Evolutionary conservation across 2,888 invertebrate species (phyloP), one percentile per base, ranked within the genome.

Genomic region (Melinopterus prodromus): DNA sequence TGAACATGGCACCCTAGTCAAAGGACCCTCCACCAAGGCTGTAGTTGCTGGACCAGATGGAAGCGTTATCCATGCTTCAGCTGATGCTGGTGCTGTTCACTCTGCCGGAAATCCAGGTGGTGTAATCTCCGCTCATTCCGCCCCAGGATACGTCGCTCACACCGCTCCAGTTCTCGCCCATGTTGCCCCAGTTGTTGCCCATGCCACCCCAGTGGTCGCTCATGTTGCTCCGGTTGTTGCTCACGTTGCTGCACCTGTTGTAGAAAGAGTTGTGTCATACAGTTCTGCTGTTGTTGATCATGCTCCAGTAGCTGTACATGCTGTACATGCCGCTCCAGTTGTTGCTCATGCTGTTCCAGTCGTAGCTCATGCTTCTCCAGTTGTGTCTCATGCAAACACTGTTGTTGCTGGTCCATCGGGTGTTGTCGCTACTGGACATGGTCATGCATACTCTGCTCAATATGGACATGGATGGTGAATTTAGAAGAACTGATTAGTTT

Each of bases 21-120:
- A 82, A 76, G 88, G 88, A 37, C 88, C 88, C 16, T 85, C 86
- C 16, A 84, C 87, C 12, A 80, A 84, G 72, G 87, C 85, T 14
- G 79, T 82, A 14, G 78, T 87, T 0, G 71, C 84, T 15, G 88
- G 88, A 75, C 88, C 88, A 53, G 88, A 91, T 90, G 76, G 88
- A 86, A 71, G 89, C 89, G 15, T 90, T 90, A 69, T 89, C 89
- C 7, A 89, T 89, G 16, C 90, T 88, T 70, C 90, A 89, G 79
- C 77, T 15, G 79, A 79, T 77, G 38, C 77, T 7, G 79, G 79
- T 15, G 79, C 79, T 76, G 70, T 79, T 0, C 75, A 35, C n/a
- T 6, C 75, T 9, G n/a, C 26, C 36, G 79, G 79, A 35, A 14
- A 76, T 79, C 37, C 76, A 37, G 79, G 79, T 70, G 76, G 79